A percentile compares a stretch with the other conserved stretches of the same genome.
Evolutionary conservation across 64 coral and sea anemone genomes (phyloP).

Genomic region (Anthopleura sola): DNA sequence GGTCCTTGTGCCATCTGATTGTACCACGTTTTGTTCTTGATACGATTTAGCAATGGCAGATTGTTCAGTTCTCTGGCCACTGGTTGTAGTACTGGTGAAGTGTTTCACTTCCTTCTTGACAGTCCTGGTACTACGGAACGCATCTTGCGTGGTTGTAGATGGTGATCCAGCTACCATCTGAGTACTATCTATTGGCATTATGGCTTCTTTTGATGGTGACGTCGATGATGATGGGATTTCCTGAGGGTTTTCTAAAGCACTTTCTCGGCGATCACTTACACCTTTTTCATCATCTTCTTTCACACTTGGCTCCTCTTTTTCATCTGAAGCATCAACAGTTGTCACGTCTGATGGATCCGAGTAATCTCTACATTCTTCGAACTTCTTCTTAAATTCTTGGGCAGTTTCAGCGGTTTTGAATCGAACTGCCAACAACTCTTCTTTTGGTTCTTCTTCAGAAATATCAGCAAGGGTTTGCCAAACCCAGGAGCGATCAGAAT

Average conservation of each 20-base stretch:
- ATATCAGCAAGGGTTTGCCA: constrained; percentile 76
- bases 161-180: neutral
- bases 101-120: neutral
- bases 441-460: constrained; percentile 49
- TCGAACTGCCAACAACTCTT: constrained; percentile 57
- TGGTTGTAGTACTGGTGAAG: neutral
- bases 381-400: constrained; percentile 49
- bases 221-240: neutral
- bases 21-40: neutral
- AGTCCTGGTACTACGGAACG: neutral
- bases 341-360: neutral
- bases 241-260: neutral
- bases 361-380: constrained; percentile 46
- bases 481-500: constrained; percentile 72
- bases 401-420: constrained; percentile 56
- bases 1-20: neutral
- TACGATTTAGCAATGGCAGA: neutral
- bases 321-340: neutral
- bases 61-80: neutral
- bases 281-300: neutral
- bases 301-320: neutral
- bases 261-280: neutral
- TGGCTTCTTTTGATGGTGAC: neutral
- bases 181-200: neutral
- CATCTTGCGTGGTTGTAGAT: neutral